A percentile compares a stretch with the other conserved stretches of the same genome.
These are phyloP conservation scores for Alentia gelatinosa DNA, from an alignment of 2,888 invertebrate genomes.

Conservation along the genomic window DNA sequence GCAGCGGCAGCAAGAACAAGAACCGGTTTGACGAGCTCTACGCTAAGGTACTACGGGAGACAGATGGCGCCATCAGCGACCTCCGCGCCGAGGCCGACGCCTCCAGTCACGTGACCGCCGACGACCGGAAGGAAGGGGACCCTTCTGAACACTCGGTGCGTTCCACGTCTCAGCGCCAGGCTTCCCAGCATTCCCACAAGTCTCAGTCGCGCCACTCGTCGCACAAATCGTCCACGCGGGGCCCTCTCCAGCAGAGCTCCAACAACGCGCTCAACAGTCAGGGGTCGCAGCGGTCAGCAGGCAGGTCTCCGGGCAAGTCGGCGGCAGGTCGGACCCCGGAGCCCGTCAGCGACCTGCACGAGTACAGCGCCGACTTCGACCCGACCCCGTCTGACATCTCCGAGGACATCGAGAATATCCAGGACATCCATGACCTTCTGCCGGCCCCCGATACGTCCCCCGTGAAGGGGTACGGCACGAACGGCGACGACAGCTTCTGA, in stretches of 20 bases:
- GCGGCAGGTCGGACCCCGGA: neutral
- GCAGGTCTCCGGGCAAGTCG: neutral
- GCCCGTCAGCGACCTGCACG: neutral
- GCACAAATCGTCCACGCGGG: neutral
- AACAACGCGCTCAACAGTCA: neutral
- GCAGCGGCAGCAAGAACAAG: neutral
- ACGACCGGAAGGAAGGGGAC: neutral
- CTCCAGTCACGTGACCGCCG: neutral
- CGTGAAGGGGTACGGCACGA: neutral
- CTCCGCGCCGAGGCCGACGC: constrained; percentile 26
- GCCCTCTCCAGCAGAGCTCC: neutral
- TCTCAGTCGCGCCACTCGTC: neutral
- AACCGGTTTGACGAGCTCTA: constrained; percentile 64
- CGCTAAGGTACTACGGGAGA: constrained; percentile 61
- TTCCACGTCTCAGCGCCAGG: neutral
- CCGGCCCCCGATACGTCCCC: neutral
- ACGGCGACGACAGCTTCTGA: constrained; percentile 23
- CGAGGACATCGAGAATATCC: constrained; percentile 54
- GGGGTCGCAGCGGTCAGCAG: neutral
- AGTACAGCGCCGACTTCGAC: constrained; percentile 46
- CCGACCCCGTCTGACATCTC: constrained; percentile 50
- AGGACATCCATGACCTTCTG: constrained; percentile 32
- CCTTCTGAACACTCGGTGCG: neutral
- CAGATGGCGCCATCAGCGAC: constrained; percentile 59
- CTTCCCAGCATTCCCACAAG: neutral